Percentiles rank a stretch among this genome's conserved stretches.
phyloP scores from a whole-genome alignment of 1,140 invertebrate genomes.

The Lepidurus arcticus region DNA sequence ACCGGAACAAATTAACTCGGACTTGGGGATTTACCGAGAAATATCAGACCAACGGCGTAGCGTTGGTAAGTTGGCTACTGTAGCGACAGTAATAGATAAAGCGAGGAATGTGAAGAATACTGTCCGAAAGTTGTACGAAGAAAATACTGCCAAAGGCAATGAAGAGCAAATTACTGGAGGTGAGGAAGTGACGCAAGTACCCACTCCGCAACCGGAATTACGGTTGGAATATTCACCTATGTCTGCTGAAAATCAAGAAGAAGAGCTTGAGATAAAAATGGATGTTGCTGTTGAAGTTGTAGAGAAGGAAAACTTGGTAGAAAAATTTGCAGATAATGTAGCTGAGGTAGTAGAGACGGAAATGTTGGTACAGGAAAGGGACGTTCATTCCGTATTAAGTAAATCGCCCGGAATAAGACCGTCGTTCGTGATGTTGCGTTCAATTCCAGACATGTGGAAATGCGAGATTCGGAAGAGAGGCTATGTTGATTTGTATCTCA shows the following conservation, averaged over 20 bases:
- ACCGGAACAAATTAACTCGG: not conserved
- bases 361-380: not conserved
- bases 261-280: too few relatives aligned
- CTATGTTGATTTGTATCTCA: not conserved
- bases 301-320: not conserved
- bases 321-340: not conserved
- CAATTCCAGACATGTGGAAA: not conserved
- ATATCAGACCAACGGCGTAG: not conserved
- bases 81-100: not conserved
- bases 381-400: not conserved
- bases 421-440: not conserved
- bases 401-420: not conserved
- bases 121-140: not conserved
- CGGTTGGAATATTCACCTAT: too few relatives aligned
- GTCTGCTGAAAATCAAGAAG: too few relatives aligned
- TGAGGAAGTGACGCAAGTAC: not conserved
- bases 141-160: not conserved
- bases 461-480: not conserved
- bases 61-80: not conserved
- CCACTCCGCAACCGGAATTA: not conserved
- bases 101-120: not conserved
- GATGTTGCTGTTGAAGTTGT: not conserved
- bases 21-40: not conserved
- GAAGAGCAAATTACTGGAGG: not conserved
- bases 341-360: not conserved